A percentile compares a stretch with the other conserved stretches of the same genome.
Conservation (phyloP, 2,797 vertebrate genomes). For the Etheostoma perlongum region DNA sequence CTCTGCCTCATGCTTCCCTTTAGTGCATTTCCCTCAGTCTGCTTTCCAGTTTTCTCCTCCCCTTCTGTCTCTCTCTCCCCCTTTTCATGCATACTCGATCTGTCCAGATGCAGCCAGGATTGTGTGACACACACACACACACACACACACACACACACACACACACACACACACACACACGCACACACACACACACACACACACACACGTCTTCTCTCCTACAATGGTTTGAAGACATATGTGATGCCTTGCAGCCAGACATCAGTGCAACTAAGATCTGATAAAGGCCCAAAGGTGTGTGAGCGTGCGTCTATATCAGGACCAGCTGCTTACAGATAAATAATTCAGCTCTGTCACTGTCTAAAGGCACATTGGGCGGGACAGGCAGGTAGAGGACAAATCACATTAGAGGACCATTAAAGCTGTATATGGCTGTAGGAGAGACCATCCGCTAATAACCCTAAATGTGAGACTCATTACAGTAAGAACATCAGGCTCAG, state of each 20-base stretch:
- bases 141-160: slow-evolving; percentile 19
- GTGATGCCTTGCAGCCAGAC: slow-evolving; percentile 6
- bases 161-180: slow-evolving; percentile 12
- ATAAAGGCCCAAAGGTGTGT: slow-evolving; percentile 20
- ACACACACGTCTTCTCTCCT: slow-evolving; percentile 1
- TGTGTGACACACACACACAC: slow-evolving; percentile 36
- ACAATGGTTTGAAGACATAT: neutral
- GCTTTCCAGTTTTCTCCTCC: slow-evolving; percentile 72
- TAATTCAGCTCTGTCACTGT: slow-evolving; percentile 78
- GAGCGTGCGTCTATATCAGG: slow-evolving; percentile 35
- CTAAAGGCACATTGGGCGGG: slow-evolving; percentile 67
- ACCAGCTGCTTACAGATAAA: slow-evolving; percentile 75
- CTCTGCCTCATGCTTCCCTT: slow-evolving; percentile 53
- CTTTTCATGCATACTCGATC: slow-evolving; percentile 62
- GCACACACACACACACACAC: slow-evolving; percentile 12
- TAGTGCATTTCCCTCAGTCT: slow-evolving; percentile 60
- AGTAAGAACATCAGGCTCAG: slow-evolving; percentile 64
- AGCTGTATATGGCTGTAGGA: slow-evolving; percentile 62
- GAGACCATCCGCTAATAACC: slow-evolving; percentile 65
- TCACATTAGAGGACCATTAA: slow-evolving; percentile 78
- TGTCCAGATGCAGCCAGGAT: slow-evolving; percentile 76
- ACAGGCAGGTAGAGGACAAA: slow-evolving; percentile 79
- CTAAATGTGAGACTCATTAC: slow-evolving; percentile 65
- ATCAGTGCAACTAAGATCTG: neutral
- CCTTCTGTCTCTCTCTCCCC: slow-evolving; percentile 55